These are phyloP conservation scores for Hydrolagus affinis DNA, from an alignment of 2,113 vertebrate genomes.

Conservation along the genomic window DNA sequence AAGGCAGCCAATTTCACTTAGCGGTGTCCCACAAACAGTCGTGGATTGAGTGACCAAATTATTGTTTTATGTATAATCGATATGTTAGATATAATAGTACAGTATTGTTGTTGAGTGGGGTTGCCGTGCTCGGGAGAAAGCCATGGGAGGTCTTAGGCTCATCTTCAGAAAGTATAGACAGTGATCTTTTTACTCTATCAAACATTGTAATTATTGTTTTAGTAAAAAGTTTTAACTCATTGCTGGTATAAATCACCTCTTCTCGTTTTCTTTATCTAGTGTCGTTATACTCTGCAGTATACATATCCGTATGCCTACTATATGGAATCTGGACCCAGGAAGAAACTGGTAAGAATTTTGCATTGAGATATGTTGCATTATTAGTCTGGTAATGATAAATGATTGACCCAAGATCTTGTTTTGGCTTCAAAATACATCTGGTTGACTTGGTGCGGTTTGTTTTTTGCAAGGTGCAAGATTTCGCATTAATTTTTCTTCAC, in stretches of 20 bases:
- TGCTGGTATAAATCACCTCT: slow-evolving; percentile 29
- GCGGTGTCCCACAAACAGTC: no score
- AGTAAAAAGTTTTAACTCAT: neutral
- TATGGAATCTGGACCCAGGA: slow-evolving; percentile 96
- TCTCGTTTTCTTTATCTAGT: slow-evolving; percentile 56
- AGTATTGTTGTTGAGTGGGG: no score
- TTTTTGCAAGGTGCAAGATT: neutral
- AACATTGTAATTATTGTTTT: no score
- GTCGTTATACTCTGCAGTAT: slow-evolving; percentile 96
- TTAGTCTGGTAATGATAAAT: neutral
- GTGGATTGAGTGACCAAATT: no score
- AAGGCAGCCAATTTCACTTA: no score
- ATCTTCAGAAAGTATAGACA: no score
- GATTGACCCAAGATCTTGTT: neutral
- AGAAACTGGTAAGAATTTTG: slow-evolving; percentile 80
- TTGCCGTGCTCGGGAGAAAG: no score
- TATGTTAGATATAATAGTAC: no score
- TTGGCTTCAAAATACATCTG: neutral
- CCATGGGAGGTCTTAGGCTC: no score
- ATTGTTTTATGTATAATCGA: no score
- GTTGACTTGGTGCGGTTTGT: neutral
- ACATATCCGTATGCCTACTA: slow-evolving; percentile 98
- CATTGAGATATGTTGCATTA: neutral
- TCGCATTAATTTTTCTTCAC: neutral
- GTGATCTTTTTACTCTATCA: no score